Base-by-base conservation (phyloP, 2,888 invertebrate species). In the Eilema depressum region DNA sequence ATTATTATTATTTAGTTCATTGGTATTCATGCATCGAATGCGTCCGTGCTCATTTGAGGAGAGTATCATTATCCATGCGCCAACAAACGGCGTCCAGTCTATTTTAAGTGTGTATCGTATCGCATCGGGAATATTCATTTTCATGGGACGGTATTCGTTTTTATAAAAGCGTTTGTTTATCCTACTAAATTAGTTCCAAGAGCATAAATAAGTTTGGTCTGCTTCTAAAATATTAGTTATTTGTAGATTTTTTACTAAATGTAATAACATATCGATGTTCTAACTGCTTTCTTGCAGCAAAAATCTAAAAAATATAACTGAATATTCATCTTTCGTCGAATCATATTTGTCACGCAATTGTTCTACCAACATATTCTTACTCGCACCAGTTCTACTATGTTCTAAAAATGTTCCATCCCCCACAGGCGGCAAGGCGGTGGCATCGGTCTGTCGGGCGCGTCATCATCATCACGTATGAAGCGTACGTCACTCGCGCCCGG, bases 401-500 rank as follows among this genome's bases (percentile, higher is more conserved):
- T 23, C 5, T 26, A 28, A 47, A 10, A 0, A 2, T 14, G 26
- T 0, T 14, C 23, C 11, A 8, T 65, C 5, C 37, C 53, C 28
- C 75, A 0, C 91, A 95, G 95, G 81, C 90, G 95, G 81, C 93
- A 93, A 83, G 96, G 96, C 78, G 96, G 96, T 73, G 93, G 96
- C 74, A 95, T 96, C 81, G 96, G 96, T 0, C 91, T 97, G 69
- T 95, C 96, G 41, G 95, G 96, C 80, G 90, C 97, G 66, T 96
- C 97, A 41, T 96, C 97, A 2, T 95, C 97, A 63, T 94, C 96
- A 56, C 96, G 97, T 83, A 95, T 96, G 81, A 97, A 97, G 93
- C 96, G 97, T 70, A 96, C 97, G 53, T 97, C 97, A 7, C 96
- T 97, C 63, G 97, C 96, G 85, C 96, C 97, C 30, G 93, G 93